Evolutionary conservation across 2,113 vertebrate genomes (phyloP).

Genomic region (Scomber colias): DNA sequence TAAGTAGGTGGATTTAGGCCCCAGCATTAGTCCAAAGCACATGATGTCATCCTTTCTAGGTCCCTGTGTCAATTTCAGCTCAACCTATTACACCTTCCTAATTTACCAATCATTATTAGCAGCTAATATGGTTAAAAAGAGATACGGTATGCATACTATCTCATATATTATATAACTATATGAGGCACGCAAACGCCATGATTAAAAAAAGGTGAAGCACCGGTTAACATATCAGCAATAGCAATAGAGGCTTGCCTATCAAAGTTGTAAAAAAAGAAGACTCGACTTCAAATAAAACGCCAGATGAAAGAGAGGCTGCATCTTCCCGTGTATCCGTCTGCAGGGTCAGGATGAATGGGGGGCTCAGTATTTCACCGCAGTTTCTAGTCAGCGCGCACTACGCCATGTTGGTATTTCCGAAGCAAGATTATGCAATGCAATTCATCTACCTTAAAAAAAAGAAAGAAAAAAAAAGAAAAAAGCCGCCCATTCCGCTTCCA

Average conservation of each 20-base stretch:
- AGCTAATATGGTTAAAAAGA: too few species aligned
- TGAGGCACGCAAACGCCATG: too few species aligned
- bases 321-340: slow-evolving; percentile 62
- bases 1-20: slow-evolving; percentile 80
- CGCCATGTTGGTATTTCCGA: slow-evolving; percentile 84
- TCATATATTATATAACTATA: too few species aligned
- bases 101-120: background rate
- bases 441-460: slow-evolving; percentile 50
- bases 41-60: slow-evolving; percentile 73
- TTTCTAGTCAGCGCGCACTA: slow-evolving; percentile 79
- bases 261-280: background rate
- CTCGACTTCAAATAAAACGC: slow-evolving; percentile 11
- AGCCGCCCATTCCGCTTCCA: slow-evolving; percentile 60
- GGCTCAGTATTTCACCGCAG: slow-evolving; percentile 82
- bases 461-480: background rate
- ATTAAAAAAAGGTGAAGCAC: too few species aligned
- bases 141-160: too few species aligned
- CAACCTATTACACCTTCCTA: slow-evolving; percentile 1
- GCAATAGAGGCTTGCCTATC: background rate
- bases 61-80: slow-evolving; percentile 50
- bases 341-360: slow-evolving; percentile 76
- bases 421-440: slow-evolving; percentile 82
- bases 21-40: slow-evolving; percentile 72
- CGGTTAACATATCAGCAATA: background rate
- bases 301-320: slow-evolving; percentile 65